These are phyloP conservation scores for Crenichthys baileyi DNA, from an alignment of 2,797 vertebrate species.

Conservation along the genomic window DNA sequence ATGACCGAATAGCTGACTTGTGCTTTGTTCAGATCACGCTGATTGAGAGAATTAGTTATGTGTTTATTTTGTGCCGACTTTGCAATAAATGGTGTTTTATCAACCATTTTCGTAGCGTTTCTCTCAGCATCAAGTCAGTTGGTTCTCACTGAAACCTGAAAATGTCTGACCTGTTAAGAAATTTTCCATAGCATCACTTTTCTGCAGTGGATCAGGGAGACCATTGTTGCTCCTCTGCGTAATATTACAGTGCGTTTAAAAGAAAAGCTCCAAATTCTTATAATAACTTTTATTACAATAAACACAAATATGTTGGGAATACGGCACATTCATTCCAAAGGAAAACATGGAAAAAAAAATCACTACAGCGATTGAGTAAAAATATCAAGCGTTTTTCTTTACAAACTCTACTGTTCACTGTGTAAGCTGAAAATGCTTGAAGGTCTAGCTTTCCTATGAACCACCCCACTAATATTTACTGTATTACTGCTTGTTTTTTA, in stretches of 20 bases:
- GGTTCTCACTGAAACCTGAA: background rate
- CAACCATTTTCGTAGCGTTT: background rate
- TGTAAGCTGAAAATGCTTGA: background rate
- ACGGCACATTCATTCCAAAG: background rate
- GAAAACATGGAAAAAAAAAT: background rate
- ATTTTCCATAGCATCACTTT: background rate
- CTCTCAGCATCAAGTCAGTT: background rate
- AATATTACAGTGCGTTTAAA: background rate
- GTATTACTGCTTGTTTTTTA: background rate
- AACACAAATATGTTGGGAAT: background rate
- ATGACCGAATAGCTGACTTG: conserved; percentile 18
- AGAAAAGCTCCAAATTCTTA: background rate
- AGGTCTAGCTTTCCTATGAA: background rate
- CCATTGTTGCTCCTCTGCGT: background rate
- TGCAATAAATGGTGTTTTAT: background rate
- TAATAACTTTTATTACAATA: background rate
- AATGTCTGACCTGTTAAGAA: background rate
- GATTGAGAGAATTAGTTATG: background rate
- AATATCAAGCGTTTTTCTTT: background rate
- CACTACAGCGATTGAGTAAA: background rate
- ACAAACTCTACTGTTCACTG: background rate
- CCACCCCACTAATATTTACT: background rate
- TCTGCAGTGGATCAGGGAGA: background rate
- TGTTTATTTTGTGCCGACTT: background rate
- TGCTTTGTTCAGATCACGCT: conserved; percentile 30